Evolutionary conservation across 2,797 vertebrate genomes (phyloP).

Genomic region (Silurus aristotelis): DNA sequence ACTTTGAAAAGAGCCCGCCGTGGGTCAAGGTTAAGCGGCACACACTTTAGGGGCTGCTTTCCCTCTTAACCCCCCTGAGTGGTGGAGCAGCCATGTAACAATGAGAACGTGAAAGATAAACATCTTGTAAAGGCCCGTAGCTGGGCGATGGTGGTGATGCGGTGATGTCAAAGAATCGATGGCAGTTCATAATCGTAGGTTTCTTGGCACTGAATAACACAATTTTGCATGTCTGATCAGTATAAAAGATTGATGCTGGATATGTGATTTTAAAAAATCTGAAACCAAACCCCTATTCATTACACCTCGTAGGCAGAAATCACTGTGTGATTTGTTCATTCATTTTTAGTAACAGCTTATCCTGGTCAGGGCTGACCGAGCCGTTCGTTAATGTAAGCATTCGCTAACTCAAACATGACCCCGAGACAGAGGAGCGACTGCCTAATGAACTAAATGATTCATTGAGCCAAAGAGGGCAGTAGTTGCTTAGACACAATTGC

Average conservation of each 20-base stretch:
- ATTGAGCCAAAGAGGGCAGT: background rate
- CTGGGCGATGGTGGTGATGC: background rate
- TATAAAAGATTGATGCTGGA: background rate
- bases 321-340: background rate
- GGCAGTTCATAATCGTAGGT: background rate
- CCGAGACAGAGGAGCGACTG: background rate
- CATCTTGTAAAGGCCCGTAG: slow-evolving; percentile 24
- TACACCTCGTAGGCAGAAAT: background rate
- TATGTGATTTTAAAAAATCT: background rate
- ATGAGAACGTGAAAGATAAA: slow-evolving; percentile 45
- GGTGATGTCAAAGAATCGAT: background rate
- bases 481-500: background rate
- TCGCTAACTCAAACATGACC: slow-evolving; percentile 15
- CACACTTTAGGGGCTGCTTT: slow-evolving; percentile 76
- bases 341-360: slow-evolving; percentile 3
- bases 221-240: background rate
- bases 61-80: slow-evolving; percentile 71
- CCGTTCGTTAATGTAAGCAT: slow-evolving; percentile 2
- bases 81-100: slow-evolving; percentile 58
- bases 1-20: slow-evolving; percentile 65
- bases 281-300: background rate
- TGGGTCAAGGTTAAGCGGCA: slow-evolving; percentile 79
- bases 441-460: background rate
- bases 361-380: background rate
- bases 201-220: background rate